Evolutionary conservation across 2,113 vertebrate species (phyloP).

Genomic region (Protomyctophum bolini): DNA sequence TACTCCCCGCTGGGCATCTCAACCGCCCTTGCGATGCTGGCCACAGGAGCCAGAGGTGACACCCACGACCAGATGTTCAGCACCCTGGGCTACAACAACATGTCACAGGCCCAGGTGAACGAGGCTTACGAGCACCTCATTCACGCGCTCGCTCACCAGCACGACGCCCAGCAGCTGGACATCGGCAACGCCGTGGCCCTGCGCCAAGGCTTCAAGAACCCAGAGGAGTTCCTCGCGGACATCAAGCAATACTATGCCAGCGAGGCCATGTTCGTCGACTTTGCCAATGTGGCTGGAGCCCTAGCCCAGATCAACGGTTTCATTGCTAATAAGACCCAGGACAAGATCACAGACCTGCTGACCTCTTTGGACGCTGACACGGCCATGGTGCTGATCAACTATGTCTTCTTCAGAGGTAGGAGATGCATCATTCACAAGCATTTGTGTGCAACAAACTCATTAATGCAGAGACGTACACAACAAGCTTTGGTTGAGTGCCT

Average conservation of each 20-base stretch:
- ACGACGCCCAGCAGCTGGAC: slow-evolving; percentile 63
- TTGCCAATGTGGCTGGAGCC: slow-evolving; percentile 67
- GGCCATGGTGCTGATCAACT: slow-evolving; percentile 80
- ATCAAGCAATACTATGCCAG: slow-evolving; percentile 56
- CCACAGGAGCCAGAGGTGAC: slow-evolving; percentile 53
- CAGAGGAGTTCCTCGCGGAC: slow-evolving; percentile 62
- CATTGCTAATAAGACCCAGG: slow-evolving; percentile 70
- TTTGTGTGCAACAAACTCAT: neutral
- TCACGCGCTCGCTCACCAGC: slow-evolving; percentile 60
- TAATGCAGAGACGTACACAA: too few species aligned
- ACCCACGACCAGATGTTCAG: slow-evolving; percentile 73
- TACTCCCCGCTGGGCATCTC: slow-evolving; percentile 79
- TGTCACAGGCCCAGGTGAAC: slow-evolving; percentile 49
- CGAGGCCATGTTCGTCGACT: slow-evolving; percentile 76
- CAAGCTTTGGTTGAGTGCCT: slow-evolving; percentile 38
- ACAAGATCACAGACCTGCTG: slow-evolving; percentile 78
- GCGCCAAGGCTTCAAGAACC: slow-evolving; percentile 46
- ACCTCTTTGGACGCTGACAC: slow-evolving; percentile 69
- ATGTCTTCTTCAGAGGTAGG: slow-evolving; percentile 79
- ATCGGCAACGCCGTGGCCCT: slow-evolving; percentile 69
- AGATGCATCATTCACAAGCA: neutral
- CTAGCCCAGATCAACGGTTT: slow-evolving; percentile 73
- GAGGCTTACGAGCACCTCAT: slow-evolving; percentile 70
- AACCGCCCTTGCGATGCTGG: slow-evolving; percentile 68
- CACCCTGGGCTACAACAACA: slow-evolving; percentile 69